Percentiles rank a stretch among this genome's conserved stretches.
Evolutionary conservation across 2,113 vertebrate genomes (phyloP).

Genomic region (Notiomystis cincta): DNA sequence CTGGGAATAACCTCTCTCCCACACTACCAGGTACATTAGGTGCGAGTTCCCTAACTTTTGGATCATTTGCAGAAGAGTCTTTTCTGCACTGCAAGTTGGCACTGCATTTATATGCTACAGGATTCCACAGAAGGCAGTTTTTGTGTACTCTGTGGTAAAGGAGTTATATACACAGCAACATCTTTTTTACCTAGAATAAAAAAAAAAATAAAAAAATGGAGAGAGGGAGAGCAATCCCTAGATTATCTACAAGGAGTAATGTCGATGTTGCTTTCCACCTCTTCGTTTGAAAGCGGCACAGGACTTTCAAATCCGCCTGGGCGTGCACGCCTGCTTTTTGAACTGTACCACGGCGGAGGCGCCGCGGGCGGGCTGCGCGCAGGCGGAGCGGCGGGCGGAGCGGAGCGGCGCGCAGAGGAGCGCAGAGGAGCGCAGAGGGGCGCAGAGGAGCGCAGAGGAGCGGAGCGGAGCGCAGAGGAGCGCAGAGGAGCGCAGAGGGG

Average conservation of each 20-base stretch:
- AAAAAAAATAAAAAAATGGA: neutral
- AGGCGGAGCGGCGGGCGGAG: neutral
- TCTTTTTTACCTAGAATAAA: fast-evolving
- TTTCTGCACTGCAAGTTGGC: neutral
- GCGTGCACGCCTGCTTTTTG: neutral
- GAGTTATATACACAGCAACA: neutral
- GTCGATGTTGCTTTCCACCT: neutral
- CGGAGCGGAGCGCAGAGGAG: neutral
- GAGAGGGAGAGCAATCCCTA: neutral
- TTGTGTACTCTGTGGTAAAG: neutral
- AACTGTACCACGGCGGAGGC: neutral
- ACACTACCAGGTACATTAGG: neutral
- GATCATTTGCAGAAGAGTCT: neutral
- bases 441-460: too few relatives aligned
- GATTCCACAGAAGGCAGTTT: neutral
- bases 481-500: too few relatives aligned
- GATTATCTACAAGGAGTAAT: neutral
- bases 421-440: too few relatives aligned
- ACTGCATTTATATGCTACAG: neutral
- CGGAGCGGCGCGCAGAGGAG: neutral
- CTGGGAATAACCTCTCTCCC: neutral
- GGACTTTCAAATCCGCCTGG: neutral
- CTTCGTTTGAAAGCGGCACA: neutral
- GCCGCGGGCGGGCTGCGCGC: neutral
- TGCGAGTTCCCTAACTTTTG: neutral